Conservation (phyloP, 2,113 vertebrate species). For the Miniopterus natalensis region DNA sequence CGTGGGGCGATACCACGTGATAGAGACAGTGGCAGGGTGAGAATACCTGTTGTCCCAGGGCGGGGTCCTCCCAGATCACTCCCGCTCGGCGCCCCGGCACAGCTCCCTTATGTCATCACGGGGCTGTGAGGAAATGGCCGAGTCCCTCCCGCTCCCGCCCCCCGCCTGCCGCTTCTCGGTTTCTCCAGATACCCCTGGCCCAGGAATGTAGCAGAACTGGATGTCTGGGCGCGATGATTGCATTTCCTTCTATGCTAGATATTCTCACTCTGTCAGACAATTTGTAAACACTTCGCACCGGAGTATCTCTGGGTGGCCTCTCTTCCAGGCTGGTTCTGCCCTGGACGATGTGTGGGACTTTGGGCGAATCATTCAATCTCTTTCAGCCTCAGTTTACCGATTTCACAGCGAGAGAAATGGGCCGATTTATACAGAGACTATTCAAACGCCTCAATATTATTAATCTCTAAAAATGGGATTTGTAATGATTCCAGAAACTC, state of each 20-base stretch:
- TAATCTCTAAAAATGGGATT: background rate
- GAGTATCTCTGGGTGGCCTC: background rate
- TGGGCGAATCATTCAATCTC: background rate
- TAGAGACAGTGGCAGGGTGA: accelerated
- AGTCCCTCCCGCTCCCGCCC: accelerated
- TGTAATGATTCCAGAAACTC: background rate
- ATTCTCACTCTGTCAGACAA: background rate
- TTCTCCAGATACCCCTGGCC: background rate
- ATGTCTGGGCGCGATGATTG: accelerated
- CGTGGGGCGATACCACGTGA: accelerated
- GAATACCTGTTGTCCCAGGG: background rate
- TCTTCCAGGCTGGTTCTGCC: background rate
- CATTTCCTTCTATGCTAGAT: background rate
- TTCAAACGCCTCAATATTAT: background rate
- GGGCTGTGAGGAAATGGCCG: background rate
- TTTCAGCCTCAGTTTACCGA: background rate
- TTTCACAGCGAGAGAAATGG: background rate
- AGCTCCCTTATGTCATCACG: background rate
- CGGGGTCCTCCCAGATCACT: background rate
- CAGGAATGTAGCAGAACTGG: background rate
- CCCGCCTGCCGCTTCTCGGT: background rate
- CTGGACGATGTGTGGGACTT: background rate
- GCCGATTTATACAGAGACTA: background rate
- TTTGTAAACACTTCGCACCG: background rate
- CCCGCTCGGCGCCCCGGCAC: background rate